Base-by-base conservation (phyloP, 2,797 vertebrate genomes). In the Coreius guichenoti region DNA sequence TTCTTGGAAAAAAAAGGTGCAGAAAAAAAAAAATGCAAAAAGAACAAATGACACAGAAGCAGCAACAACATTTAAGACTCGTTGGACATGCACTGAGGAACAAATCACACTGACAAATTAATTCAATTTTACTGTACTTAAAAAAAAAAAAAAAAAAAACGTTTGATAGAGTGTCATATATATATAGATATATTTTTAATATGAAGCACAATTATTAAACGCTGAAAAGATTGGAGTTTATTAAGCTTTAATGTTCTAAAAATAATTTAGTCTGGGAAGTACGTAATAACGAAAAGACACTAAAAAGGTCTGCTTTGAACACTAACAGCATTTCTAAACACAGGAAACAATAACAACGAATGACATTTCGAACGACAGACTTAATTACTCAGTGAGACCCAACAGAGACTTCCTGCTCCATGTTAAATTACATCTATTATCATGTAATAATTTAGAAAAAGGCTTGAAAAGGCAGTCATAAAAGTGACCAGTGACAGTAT, bases 401-500 rank as follows among this genome's bases (percentile, higher is more conserved):
- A 86, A 84, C 86, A 84, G 69, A 88, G 79, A 86, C 82, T 73
- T 78, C 47, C 82, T 87, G 58, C 49, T 74, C 54, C 33, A 81
- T 54, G 51, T 56, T 75, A 36, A 86, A 70, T 65, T 33, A 65
- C 31, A 75, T 70, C 67, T 73, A 26, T 33, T n/a, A 63, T 67
- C 61, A 63, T 68, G 61, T 43, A n/a, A 39, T 26, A 45, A 73
- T 84, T 76, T 87, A 39, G 16, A 29, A 68, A 67, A 85, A 86
- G 58, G 81, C 80, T 85, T 85, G 78, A 91, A 81, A 89, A 86
- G 90, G 93, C 93, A 92, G 92, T 92, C 90, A 93, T 93, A 92
- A 94, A 89, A 89, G 90, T 94, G 94, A 95, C 95, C 95, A 96
- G 95, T 94, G 80, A 95, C 95, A 95, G 95, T 95, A 95, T 95